Percentiles rank a stretch among this genome's conserved stretches.
These are phyloP conservation scores for Entomobrya multifasciata DNA, from an alignment of 2,888 invertebrate species.

Conservation along the genomic window DNA sequence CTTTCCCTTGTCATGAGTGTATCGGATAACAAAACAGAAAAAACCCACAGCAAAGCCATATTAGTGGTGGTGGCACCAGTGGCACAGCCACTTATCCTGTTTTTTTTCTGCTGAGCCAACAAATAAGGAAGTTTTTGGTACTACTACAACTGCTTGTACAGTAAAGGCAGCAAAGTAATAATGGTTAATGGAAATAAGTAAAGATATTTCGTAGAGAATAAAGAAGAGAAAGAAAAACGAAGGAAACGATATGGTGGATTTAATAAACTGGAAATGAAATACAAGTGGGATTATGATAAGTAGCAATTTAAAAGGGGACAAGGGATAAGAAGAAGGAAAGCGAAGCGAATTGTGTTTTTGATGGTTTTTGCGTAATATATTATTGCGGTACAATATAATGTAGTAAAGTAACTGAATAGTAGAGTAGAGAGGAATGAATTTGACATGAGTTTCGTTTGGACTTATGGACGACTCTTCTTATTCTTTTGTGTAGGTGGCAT, in stretches of 20 bases:
- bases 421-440: not conserved
- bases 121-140: conserved; percentile 36
- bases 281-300: conserved; percentile 65
- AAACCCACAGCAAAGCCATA: conserved; percentile 1
- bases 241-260: conserved; percentile 39
- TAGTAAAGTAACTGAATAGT: not conserved
- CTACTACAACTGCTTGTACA: not conserved
- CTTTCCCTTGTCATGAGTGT: conserved; percentile 16
- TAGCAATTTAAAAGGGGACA: conserved; percentile 52
- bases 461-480: too few relatives aligned
- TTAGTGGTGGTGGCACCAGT: conserved; percentile 20
- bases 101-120: conserved; percentile 56
- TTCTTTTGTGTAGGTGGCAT: conserved; percentile 91
- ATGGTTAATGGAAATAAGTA: conserved; percentile 51
- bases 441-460: too few relatives aligned
- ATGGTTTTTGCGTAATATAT: conserved; percentile 33
- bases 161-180: conserved; percentile 43
- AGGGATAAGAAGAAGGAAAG: conserved; percentile 24
- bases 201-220: not conserved
- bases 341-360: conserved; percentile 45
- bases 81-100: conserved; percentile 39
- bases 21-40: conserved; percentile 44
- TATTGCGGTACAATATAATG: conserved; percentile 7
- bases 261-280: conserved; percentile 70
- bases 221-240: not conserved